These are phyloP conservation scores for Dinoponera quadriceps DNA, from an alignment of 1,140 invertebrate genomes.

Conservation along the genomic window DNA sequence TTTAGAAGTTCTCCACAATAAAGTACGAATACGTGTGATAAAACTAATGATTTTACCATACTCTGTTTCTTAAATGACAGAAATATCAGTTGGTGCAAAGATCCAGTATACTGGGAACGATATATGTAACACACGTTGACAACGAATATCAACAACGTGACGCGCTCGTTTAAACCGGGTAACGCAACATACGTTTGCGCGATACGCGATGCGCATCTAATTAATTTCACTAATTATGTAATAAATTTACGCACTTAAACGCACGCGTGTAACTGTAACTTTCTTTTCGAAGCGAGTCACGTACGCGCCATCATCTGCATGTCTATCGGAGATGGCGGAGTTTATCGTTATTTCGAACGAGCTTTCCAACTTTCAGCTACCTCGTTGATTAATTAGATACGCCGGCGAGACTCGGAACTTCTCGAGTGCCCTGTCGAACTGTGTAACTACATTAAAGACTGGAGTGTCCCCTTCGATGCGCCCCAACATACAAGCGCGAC, in stretches of 20 bases:
- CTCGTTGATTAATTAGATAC: constrained; percentile 59
- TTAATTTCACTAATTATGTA: constrained; percentile 18
- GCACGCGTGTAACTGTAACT: not conserved
- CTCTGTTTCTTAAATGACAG: no score
- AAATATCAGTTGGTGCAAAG: no score
- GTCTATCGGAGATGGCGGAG: not conserved
- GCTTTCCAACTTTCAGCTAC: constrained; percentile 18
- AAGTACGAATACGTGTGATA: no score
- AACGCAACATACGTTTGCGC: not conserved
- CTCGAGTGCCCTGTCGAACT: constrained; percentile 60
- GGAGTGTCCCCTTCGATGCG: not conserved
- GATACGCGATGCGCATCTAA: not conserved
- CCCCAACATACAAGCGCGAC: not conserved
- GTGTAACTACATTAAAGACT: constrained; percentile 62
- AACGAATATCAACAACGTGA: not conserved
- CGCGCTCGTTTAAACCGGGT: not conserved
- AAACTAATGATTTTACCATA: no score
- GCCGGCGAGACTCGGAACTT: constrained; percentile 43
- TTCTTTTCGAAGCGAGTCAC: constrained; percentile 2
- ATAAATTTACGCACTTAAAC: not conserved
- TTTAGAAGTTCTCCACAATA: no score
- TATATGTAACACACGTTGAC: no score
- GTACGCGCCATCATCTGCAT: constrained; percentile 2
- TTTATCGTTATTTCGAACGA: constrained; percentile 35
- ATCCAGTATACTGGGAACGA: no score